Evolutionary conservation across 2,113 vertebrate genomes (phyloP).

Genomic region (Sylvicapra grimmia): DNA sequence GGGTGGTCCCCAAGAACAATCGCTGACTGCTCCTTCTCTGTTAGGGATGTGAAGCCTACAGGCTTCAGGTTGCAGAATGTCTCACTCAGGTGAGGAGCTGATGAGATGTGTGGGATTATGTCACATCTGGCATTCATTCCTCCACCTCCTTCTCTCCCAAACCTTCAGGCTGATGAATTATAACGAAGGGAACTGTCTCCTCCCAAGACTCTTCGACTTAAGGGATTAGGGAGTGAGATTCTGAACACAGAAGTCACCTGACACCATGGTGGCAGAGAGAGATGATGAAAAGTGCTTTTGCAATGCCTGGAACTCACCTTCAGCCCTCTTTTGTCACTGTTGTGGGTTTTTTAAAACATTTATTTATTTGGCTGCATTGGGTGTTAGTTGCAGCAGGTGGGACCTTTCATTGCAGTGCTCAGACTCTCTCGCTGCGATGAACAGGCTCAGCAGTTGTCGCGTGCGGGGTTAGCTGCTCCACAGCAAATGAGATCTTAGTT

Average conservation of each 20-base stretch:
- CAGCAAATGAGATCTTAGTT: not conserved
- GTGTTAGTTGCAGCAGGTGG: not conserved
- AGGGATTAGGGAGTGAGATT: not conserved
- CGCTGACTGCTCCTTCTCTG: not conserved
- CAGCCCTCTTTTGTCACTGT: not conserved
- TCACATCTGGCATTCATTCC: not conserved
- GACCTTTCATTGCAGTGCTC: not conserved
- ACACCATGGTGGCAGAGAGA: not conserved
- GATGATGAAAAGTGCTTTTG: not conserved
- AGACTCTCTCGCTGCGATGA: not conserved
- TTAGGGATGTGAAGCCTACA: not conserved
- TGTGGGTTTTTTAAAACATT: not conserved
- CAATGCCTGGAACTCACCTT: not conserved
- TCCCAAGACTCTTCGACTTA: not conserved
- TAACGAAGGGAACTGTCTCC: not conserved
- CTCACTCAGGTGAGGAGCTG: not conserved
- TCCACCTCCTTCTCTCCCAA: not conserved
- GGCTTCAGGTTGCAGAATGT: not conserved
- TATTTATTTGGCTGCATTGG: not conserved
- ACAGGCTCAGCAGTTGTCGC: accelerated
- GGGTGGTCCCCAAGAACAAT: not conserved
- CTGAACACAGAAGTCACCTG: not conserved
- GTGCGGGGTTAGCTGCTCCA: accelerated
- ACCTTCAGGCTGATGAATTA: not conserved
- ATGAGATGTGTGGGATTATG: not conserved